Conservation (phyloP, 2,888 invertebrate genomes). For the Brenthis ino region DNA sequence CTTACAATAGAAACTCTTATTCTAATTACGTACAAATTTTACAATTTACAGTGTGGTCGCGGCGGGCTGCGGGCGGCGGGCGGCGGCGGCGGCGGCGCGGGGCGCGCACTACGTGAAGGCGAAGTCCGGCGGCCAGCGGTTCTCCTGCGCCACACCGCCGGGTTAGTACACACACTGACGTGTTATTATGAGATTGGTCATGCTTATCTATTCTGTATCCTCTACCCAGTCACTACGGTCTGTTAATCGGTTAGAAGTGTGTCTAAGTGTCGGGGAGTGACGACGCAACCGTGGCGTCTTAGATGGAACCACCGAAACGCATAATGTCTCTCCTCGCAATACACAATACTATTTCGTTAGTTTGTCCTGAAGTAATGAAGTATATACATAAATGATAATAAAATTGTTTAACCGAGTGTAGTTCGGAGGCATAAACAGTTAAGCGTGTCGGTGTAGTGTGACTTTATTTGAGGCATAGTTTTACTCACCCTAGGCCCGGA, state of each 20-base stretch:
- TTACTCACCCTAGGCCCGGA: slow-evolving; percentile 89
- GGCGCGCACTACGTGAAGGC: slow-evolving; percentile 67
- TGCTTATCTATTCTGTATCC: slow-evolving; percentile 18
- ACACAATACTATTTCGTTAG: not conserved
- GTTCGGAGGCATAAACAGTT: not conserved
- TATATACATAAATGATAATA: too few relatives aligned
- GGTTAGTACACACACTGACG: slow-evolving; percentile 52
- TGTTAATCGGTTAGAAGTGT: slow-evolving; percentile 31
- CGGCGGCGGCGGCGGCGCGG: slow-evolving; percentile 30
- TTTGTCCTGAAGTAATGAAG: not conserved
- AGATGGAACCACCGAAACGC: not conserved
- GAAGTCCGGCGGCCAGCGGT: slow-evolving; percentile 77
- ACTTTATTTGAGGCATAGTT: not conserved
- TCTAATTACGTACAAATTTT: slow-evolving; percentile 51
- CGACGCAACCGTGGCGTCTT: not conserved
- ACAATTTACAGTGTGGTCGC: slow-evolving; percentile 52
- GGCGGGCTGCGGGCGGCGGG: slow-evolving; percentile 10
- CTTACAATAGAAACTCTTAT: slow-evolving; percentile 41
- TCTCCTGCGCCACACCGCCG: slow-evolving; percentile 61
- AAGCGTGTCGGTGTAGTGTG: slow-evolving; percentile 9
- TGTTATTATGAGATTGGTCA: slow-evolving; percentile 1
- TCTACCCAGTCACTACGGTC: slow-evolving; percentile 18
- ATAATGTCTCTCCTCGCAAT: not conserved
- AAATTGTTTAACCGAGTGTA: too few relatives aligned
- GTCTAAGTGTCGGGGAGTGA: slow-evolving; percentile 11